phyloP scores from a whole-genome alignment of 2,797 vertebrate genomes.

The Coregonus suidteri region DNA sequence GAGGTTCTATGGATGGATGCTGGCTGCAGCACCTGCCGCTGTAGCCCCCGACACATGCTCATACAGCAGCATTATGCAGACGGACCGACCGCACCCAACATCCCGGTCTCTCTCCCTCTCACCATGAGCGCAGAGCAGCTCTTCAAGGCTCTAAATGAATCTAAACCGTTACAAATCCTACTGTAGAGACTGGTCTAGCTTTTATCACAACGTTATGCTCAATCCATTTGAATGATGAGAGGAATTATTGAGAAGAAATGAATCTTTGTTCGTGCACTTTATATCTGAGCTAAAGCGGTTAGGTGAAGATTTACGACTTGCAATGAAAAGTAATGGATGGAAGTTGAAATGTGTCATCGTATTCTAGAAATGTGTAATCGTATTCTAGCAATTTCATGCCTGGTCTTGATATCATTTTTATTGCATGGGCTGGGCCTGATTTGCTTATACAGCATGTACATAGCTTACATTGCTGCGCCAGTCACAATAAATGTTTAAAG shows the following conservation, averaged over 20 bases:
- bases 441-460: not conserved
- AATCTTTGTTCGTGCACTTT: conserved; percentile 23
- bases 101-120: conserved; percentile 30
- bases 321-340: conserved; percentile 23
- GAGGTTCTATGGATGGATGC: conserved; percentile 27
- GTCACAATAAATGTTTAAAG: not conserved
- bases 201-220: conserved; percentile 11
- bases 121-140: not conserved
- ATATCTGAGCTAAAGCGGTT: conserved; percentile 48
- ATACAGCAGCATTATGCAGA: conserved; percentile 79
- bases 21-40: conserved; percentile 70
- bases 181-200: conserved; percentile 2
- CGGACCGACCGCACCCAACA: conserved; percentile 81
- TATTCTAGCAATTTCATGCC: not conserved
- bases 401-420: not conserved
- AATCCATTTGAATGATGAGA: conserved; percentile 21
- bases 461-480: not conserved
- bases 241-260: conserved; percentile 21
- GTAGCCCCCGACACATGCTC: conserved; percentile 65
- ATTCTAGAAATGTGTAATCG: not conserved
- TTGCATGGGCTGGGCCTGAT: not conserved
- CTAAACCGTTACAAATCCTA: too few relatives aligned
- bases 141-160: too few relatives aligned
- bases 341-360: not conserved
- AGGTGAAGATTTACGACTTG: conserved; percentile 46